A percentile compares a stretch with the other conserved stretches of the same genome.
phyloP scores from a whole-genome alignment of 2,888 invertebrate species.

The Brachypalpus laphriformis region DNA sequence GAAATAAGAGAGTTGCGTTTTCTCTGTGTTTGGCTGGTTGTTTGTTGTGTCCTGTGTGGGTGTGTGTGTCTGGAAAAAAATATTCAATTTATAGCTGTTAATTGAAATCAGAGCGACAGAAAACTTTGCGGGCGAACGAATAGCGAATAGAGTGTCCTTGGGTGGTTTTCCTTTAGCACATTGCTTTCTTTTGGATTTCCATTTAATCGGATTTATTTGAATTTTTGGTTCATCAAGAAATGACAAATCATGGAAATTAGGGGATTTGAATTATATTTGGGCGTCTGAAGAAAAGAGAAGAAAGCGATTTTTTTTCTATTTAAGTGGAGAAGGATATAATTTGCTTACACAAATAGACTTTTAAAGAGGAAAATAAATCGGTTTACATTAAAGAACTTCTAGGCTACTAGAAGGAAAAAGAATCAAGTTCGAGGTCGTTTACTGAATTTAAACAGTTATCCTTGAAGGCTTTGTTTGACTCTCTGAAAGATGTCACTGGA shows the following conservation, averaged over 20 bases:
- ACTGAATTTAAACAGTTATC: not conserved
- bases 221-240: conserved; percentile 70
- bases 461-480: too few relatives aligned
- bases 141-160: conserved; percentile 17
- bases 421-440: not conserved
- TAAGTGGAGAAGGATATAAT: conserved; percentile 15
- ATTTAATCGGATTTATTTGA: conserved; percentile 81
- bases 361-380: not conserved
- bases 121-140: not conserved
- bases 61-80: not conserved
- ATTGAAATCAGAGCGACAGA: conserved; percentile 39
- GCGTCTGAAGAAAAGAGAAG: not conserved
- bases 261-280: conserved; percentile 11
- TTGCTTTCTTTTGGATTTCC: conserved; percentile 75
- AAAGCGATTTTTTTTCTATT: too few relatives aligned
- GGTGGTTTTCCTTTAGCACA: not conserved
- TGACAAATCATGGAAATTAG: conserved; percentile 54
- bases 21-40: not conserved
- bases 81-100: conserved; percentile 36
- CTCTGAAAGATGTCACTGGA: too few relatives aligned
- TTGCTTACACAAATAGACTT: conserved; percentile 27
- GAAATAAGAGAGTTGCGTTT: conserved; percentile 30
- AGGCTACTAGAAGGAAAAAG: not conserved
- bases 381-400: not conserved
- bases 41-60: not conserved